Evolutionary conservation across 2,113 vertebrate genomes (phyloP), one percentile per base, ranked within the genome.

Genomic region (Camelus dromedarius): DNA sequence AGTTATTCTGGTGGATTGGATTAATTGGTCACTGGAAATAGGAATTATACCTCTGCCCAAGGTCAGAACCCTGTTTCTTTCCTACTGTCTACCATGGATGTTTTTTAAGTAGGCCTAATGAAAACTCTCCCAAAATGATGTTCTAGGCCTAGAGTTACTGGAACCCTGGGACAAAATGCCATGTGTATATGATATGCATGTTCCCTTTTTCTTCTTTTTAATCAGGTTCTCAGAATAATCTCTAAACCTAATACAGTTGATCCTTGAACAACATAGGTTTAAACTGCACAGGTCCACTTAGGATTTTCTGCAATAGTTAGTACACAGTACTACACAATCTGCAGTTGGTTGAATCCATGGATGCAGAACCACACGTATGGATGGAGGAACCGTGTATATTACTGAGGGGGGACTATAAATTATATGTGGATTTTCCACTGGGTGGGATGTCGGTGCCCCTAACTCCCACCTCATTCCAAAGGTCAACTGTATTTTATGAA

Each of bases 1-100:
- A 84, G 95, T 98, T 93, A 95, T 96, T 92, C 96, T 76, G 95
- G 80, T 94, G 84, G 77, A 84, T 79, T 89, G 32, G 75, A 86
- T 95, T 97, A 85, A 90, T 80, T 97, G 95, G 82, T 92, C 75
- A 67, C 62, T 91, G 76, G 92, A 38, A 28, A 87, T 67, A 86
- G 83, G 64, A 94, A 77, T 58, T 77, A 6, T 28, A 58, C 58
- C 46, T 2, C n/a, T 32, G n/a, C 19, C 50, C 60, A 72, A 54
- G 15, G 30, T 73, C 54, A 88, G 52, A 58, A 26, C 2, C 22
- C 54, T 75, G 0, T 38, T 76, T 96, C n/a, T 80, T 87, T 69
- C 73, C 19, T 93, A 38, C 66, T 1, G 1, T n/a, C 20, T 56
- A 50, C 42, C 66, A 42, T 10, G 5, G 48, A 30, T n/a, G 35